Evolutionary conservation across 1,140 invertebrate genomes (phyloP).

Genomic region (Neodiprion lecontei): DNA sequence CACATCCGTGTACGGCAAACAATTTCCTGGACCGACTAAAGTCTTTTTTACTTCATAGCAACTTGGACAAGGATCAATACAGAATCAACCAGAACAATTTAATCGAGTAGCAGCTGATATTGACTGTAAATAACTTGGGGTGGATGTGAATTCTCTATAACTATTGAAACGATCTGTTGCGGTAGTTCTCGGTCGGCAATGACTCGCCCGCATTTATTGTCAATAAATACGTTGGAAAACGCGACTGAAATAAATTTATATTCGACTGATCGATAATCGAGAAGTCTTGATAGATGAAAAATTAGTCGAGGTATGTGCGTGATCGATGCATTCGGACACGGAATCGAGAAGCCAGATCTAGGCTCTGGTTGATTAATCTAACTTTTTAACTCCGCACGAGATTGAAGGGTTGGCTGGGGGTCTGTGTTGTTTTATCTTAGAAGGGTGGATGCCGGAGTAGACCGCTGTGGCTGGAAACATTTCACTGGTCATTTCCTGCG

Average conservation of each 20-base stretch:
- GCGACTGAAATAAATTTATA: not conserved
- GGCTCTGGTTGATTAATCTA: not conserved
- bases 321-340: not conserved
- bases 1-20: no score
- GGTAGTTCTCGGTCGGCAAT: not conserved
- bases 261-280: no score
- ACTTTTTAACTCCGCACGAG: not conserved
- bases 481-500: constrained; percentile 6
- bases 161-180: not conserved
- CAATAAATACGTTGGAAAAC: not conserved
- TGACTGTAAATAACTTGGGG: not conserved
- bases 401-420: not conserved
- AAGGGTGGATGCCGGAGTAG: not conserved
- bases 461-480: not conserved
- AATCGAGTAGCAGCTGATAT: not conserved
- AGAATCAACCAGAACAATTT: not conserved
- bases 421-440: constrained; percentile 7
- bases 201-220: not conserved
- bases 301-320: not conserved
- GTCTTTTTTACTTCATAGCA: not conserved
- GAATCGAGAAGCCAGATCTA: not conserved
- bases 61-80: not conserved
- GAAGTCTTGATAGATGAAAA: no score
- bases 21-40: no score
- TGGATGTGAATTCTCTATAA: not conserved